A percentile compares a stretch with the other conserved stretches of the same genome.
Conservation (phyloP, 1,140 invertebrate genomes). For the Pseudoatta argentina region DNA sequence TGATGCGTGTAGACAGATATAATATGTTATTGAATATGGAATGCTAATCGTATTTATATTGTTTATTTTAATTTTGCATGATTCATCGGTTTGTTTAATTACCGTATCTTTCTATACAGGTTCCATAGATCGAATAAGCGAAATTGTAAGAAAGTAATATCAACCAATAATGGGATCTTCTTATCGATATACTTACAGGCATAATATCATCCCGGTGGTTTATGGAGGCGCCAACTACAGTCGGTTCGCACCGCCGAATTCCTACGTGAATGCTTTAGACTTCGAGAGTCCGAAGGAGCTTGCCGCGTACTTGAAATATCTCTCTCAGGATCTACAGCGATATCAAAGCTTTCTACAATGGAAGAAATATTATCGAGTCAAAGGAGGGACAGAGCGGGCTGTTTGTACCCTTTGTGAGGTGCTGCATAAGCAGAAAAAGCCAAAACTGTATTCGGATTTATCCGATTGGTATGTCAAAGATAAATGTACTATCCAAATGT, state of each 20-base stretch:
- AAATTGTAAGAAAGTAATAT: background rate
- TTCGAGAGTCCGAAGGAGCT: slow-evolving; percentile 86
- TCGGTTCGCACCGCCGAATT: slow-evolving; percentile 86
- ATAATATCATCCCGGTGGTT: slow-evolving; percentile 87
- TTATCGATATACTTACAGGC: slow-evolving; percentile 69
- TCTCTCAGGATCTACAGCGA: slow-evolving; percentile 83
- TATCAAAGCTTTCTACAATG: slow-evolving; percentile 87
- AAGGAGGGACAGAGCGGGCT: background rate
- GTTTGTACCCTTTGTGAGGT: slow-evolving; percentile 77
- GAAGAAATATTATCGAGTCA: slow-evolving; percentile 83
- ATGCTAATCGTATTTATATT: background rate
- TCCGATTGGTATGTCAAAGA: slow-evolving; percentile 74
- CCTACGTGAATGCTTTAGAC: slow-evolving; percentile 88
- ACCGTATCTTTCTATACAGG: background rate
- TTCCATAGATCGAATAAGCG: background rate
- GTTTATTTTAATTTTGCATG: background rate
- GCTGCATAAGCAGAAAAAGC: slow-evolving; percentile 65
- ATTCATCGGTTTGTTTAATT: background rate
- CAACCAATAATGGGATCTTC: slow-evolving; percentile 18
- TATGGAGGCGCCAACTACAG: slow-evolving; percentile 87
- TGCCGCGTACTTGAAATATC: slow-evolving; percentile 85
- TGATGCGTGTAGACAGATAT: background rate
- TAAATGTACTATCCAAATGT: slow-evolving; percentile 74
- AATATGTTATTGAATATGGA: background rate
- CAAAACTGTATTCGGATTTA: slow-evolving; percentile 64